Conservation (phyloP, 1,140 invertebrate genomes). For the Marisa cornuarietis region DNA sequence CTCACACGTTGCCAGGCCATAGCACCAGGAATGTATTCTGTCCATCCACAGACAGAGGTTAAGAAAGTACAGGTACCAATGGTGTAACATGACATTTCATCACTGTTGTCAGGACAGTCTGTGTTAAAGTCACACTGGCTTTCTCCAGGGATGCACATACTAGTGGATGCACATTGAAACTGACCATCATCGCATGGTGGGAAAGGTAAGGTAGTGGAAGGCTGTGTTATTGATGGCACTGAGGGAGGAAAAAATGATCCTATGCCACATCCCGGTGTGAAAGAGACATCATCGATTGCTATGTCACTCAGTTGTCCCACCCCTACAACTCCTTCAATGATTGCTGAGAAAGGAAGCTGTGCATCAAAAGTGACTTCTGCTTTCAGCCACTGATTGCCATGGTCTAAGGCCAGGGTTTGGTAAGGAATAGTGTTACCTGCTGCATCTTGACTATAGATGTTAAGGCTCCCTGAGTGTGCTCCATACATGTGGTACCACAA, state of each 20-base stretch:
- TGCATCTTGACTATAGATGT: conserved; percentile 32
- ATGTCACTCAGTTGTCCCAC: conserved; percentile 40
- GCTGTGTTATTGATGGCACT: not conserved
- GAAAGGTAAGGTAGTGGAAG: conserved; percentile 27
- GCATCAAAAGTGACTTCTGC: conserved; percentile 34
- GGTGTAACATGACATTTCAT: conserved; percentile 50
- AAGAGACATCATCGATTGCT: conserved; percentile 75
- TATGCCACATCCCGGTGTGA: conserved; percentile 47
- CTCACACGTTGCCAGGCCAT: conserved; percentile 22
- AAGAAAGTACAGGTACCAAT: conserved; percentile 24
- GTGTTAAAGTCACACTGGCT: conserved; percentile 77
- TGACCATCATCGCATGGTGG: conserved; percentile 35
- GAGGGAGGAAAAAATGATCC: conserved; percentile 23
- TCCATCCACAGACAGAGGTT: conserved; percentile 32
- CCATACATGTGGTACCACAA: conserved; percentile 62
- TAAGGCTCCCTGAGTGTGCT: conserved; percentile 40
- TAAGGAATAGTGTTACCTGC: conserved; percentile 29
- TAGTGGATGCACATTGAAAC: conserved; percentile 46
- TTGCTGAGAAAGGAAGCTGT: conserved; percentile 28
- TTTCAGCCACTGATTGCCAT: conserved; percentile 49
- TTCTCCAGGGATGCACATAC: conserved; percentile 43
- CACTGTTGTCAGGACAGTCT: conserved; percentile 62
- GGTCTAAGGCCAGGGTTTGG: not conserved
- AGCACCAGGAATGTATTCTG: conserved; percentile 16
- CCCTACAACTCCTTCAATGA: conserved; percentile 46